phyloP scores from a whole-genome alignment of 37 sponge, comb jelly and placozoan species.

The Hexactinellida sp. region DNA sequence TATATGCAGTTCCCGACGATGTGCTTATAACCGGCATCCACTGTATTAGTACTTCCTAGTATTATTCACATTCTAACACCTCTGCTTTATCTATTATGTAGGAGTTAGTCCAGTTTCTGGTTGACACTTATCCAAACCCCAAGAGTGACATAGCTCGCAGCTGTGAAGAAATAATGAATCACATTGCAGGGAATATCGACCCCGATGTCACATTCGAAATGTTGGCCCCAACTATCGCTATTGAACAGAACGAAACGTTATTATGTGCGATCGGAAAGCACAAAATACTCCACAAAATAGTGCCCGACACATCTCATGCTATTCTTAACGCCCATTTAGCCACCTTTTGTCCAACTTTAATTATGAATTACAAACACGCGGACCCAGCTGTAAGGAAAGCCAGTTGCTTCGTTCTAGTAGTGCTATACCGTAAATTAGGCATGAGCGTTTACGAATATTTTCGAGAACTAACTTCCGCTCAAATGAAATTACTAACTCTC shows the following conservation, averaged over 20 bases:
- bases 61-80: too few species aligned
- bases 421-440: slow-evolving; percentile 1
- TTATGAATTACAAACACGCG: background rate
- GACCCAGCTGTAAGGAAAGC: background rate
- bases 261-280: background rate
- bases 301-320: background rate
- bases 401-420: background rate
- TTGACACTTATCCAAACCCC: slow-evolving; percentile 11
- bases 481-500: slow-evolving; percentile 3
- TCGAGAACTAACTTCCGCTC: background rate
- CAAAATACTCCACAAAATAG: background rate
- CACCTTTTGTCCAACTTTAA: background rate
- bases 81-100: too few species aligned
- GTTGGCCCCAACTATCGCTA: background rate
- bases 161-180: slow-evolving; percentile 10
- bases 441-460: background rate
- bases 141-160: background rate
- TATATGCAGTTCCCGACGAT: too few species aligned
- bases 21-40: too few species aligned
- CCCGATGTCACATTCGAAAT: background rate
- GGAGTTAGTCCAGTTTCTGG: background rate
- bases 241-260: background rate
- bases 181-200: background rate
- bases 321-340: background rate
- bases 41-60: too few species aligned